Base-by-base conservation (phyloP, 2,888 invertebrate genomes). In the Megamerina dolium region DNA sequence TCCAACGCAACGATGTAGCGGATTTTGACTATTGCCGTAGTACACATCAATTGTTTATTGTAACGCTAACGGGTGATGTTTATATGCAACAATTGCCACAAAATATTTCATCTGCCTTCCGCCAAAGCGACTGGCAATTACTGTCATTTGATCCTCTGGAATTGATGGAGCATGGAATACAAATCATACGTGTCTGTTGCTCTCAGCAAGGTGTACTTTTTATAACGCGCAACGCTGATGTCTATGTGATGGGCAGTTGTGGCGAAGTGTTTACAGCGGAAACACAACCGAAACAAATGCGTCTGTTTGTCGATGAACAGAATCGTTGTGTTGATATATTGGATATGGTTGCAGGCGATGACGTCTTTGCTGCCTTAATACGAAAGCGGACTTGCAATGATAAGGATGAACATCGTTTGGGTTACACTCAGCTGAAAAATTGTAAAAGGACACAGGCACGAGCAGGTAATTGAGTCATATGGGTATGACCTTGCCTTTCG, bases 281-380 rank as follows among this genome's bases (percentile, higher is more conserved):
- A 27, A 46, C 52, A n/a, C 59, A 66, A 14, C 68, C 69, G 0
- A 62, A 60, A 9, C 60, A 64, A 13, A 52, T 68, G 41, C 61
- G 65, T 4, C 53, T 61, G n/a, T 67, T 64, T 21, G 65, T 65
- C 21, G 59, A 60, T 30, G 50, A 50, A 4, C 58, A 83, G 54
- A n/a, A n/a, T n/a, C n/a, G n/a, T n/a, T n/a, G n/a, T n/a, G n/a
- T n/a, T n/a, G 77, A 77, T 47, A 78, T 88, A 17, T 76, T 82
- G 37, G 79, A 81, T 61, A 77, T 87, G 33, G 80, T 80, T 8
- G 82, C 88, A 43, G 91, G 91, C 5, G 76, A 77, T 45, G 81
- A 85, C 60, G 90, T 83, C 75, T 88, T 82, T 62, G 82, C 83
- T 62, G 82, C 83, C 59, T 81, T 81, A 37, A 77, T 85, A 57